Base-by-base conservation (phyloP, 2,888 invertebrate species). In the Macrosiphum euphorbiae region DNA sequence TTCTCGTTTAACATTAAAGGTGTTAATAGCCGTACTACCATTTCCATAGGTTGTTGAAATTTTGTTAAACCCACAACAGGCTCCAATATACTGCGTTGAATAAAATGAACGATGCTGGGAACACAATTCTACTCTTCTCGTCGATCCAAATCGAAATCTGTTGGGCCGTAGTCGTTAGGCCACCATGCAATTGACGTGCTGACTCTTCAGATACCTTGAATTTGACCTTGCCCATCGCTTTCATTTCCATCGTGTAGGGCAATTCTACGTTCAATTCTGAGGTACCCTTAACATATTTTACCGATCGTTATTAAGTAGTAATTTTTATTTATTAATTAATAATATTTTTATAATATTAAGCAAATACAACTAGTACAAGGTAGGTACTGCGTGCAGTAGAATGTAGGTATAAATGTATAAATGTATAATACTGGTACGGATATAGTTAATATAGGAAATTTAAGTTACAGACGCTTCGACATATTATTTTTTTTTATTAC, bases 61-160 rank as follows among this genome's bases (percentile, higher is more conserved):
- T 0, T 86, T 3, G 13, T 86, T 86, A 95, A n/a, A 94, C 91
- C 92, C 93, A 95, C 89, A 98, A 97, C 95, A 97, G 97, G 90
- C 97, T 97, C 98, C 98, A 98, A 95, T 98, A 98, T 94, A 98
- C 96, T 78, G 97, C 96, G 95, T 98, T 98, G 96, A 98, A 98
- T 94, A 98, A 96, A 28, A 98, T 95, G 95, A 98, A 98, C 26
- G 97, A 96, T 3, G 97, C 95, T 0, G 98, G 98, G 96, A 98
- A 98, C 3, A 97, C 96, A 58, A 98, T 96, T 91, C 98, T 96
- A 47, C 98, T 97, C 94, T 98, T 96, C 91, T 97, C 97, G 96
- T 98, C 98, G 95, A 98, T 98, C 98, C 98, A 98, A 91, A 97
- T 97, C 95, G 98, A 97, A 94, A 98, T 98, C 96, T 98, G 98